Conservation (phyloP, 2,797 vertebrate genomes). For the Astyanax mexicanus region DNA sequence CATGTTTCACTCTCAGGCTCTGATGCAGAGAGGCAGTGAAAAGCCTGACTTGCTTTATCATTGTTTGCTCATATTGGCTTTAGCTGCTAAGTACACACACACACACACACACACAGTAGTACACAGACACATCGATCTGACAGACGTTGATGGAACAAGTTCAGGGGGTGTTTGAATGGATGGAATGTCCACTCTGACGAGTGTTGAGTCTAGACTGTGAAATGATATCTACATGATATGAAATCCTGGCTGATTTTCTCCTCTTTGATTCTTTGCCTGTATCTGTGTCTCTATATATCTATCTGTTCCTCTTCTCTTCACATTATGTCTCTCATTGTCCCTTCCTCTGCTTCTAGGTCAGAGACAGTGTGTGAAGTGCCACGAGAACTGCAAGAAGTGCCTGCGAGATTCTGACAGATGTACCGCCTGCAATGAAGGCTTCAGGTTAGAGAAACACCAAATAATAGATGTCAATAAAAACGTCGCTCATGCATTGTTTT, state of each 20-base stretch:
- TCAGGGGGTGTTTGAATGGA: conserved; percentile 16
- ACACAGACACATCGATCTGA: not conserved
- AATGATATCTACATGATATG: conserved; percentile 31
- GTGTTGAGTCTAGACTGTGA: conserved; percentile 26
- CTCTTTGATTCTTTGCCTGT: conserved; percentile 1
- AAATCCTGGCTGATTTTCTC: not conserved
- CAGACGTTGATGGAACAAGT: conserved; percentile 34
- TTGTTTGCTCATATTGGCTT: conserved; percentile 15
- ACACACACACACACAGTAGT: conserved; percentile 17
- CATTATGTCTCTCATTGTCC: not conserved
- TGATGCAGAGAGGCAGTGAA: conserved; percentile 13
- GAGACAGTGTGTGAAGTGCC: conserved; percentile 85
- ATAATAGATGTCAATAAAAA: not conserved
- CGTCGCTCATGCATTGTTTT: not conserved
- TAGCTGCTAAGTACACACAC: conserved; percentile 20
- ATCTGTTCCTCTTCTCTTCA: too few relatives aligned
- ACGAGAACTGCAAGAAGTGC: conserved; percentile 86
- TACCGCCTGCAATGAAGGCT: conserved; percentile 84
- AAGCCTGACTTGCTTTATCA: conserved; percentile 27
- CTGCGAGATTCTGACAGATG: conserved; percentile 81
- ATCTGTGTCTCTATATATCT: not conserved
- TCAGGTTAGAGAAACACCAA: conserved; percentile 77
- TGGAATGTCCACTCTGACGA: conserved; percentile 22
- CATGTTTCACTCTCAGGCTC: conserved; percentile 31
- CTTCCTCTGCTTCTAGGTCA: conserved; percentile 74